These are phyloP conservation scores for Chymomyza caudatula DNA, from an alignment of 2,888 invertebrate genomes.

Conservation along the genomic window DNA sequence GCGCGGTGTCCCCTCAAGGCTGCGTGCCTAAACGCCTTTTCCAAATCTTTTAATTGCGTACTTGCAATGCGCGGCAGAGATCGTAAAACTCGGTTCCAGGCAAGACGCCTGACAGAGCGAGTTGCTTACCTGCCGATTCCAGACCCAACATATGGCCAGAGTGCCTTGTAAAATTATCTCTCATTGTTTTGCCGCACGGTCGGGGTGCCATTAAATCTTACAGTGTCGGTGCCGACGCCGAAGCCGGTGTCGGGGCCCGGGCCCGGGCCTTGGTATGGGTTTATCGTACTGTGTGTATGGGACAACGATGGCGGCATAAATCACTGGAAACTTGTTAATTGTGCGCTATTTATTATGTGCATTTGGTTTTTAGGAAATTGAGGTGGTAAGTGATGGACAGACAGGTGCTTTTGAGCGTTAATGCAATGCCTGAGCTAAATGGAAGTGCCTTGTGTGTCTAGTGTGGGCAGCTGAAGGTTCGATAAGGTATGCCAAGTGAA, in stretches of 20 bases:
- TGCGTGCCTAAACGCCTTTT: conserved; percentile 59
- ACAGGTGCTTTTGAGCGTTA: conserved; percentile 44
- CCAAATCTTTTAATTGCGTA: conserved; percentile 60
- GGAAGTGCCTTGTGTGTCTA: neutral
- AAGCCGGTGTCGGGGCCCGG: conserved; percentile 6
- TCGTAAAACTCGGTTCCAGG: conserved; percentile 29
- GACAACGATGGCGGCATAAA: conserved; percentile 57
- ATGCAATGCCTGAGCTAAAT: neutral
- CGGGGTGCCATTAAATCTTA: conserved; percentile 64
- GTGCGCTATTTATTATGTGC: conserved; percentile 66
- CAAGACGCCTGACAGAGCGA: neutral
- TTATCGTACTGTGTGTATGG: too few relatives aligned
- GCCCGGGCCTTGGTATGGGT: conserved; percentile 4
- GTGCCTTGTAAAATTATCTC: conserved; percentile 63
- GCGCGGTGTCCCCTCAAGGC: conserved; percentile 47
- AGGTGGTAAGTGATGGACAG: conserved; percentile 62
- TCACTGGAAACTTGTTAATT: conserved; percentile 69
- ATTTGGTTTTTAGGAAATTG: conserved; percentile 51
- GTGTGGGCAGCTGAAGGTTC: neutral
- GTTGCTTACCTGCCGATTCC: neutral
- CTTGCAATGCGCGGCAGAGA: conserved; percentile 19
- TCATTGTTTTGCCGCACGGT: conserved; percentile 59
- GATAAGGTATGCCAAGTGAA: neutral
- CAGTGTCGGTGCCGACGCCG: conserved; percentile 25
- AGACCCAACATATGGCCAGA: conserved; percentile 48